These are phyloP conservation scores for Drosophila biarmipes DNA, from an alignment of 1,140 invertebrate genomes.

Conservation along the genomic window DNA sequence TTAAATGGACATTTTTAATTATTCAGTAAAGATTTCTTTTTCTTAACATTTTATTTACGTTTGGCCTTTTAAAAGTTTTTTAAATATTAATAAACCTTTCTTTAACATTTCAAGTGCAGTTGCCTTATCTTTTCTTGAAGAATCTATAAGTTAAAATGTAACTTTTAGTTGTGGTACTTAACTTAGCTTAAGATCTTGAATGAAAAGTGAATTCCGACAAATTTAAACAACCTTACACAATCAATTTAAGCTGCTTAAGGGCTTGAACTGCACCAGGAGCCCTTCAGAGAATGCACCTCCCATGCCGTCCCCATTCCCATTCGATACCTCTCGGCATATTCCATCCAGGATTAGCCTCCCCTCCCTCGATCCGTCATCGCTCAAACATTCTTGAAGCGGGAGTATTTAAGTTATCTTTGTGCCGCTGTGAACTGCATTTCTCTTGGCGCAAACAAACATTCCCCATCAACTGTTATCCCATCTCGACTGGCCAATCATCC, in stretches of 20 bases:
- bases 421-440: slow-evolving; percentile 39
- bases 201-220: not conserved
- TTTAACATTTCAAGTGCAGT: too few species aligned
- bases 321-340: slow-evolving; percentile 3
- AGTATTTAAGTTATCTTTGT: slow-evolving; percentile 29
- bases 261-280: not conserved
- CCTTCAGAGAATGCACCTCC: not conserved
- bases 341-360: slow-evolving; percentile 12
- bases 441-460: slow-evolving; percentile 48
- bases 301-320: not conserved
- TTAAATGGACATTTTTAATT: too few species aligned
- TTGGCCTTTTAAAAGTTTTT: too few species aligned
- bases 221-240: too few species aligned
- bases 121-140: not conserved
- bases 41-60: too few species aligned
- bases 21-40: too few species aligned
- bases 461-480: slow-evolving; percentile 29
- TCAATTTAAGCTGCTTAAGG: not conserved
- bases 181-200: not conserved
- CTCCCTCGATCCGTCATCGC: not conserved
- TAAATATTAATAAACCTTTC: too few species aligned
- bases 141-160: not conserved
- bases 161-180: not conserved
- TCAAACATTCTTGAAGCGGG: slow-evolving; percentile 19
- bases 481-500: slow-evolving; percentile 49